phyloP scores from a whole-genome alignment of 2,888 invertebrate genomes.

The Yponomeuta evonymella region DNA sequence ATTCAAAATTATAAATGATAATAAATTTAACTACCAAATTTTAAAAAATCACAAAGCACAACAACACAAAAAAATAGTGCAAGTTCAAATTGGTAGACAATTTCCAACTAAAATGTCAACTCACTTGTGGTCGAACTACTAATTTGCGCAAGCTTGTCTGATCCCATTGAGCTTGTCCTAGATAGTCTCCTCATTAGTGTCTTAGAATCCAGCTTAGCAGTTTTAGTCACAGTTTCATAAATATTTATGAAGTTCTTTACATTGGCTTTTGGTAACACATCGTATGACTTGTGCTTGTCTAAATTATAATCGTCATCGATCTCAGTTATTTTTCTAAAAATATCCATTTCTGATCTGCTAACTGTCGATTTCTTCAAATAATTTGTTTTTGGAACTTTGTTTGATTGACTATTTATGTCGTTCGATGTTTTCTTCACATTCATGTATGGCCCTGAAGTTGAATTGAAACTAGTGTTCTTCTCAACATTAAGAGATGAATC shows the following conservation, averaged over 20 bases:
- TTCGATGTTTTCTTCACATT: slow-evolving; percentile 30
- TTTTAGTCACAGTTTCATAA: slow-evolving; percentile 59
- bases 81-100: slow-evolving; percentile 20
- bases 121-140: slow-evolving; percentile 54
- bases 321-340: slow-evolving; percentile 53
- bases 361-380: slow-evolving; percentile 47
- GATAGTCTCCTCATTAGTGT: slow-evolving; percentile 31
- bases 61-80: not conserved
- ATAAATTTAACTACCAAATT: no score
- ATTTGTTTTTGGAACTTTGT: slow-evolving; percentile 42
- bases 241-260: slow-evolving; percentile 63
- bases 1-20: no score
- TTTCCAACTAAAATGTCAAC: slow-evolving; percentile 27
- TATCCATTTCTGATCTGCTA: slow-evolving; percentile 71
- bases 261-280: slow-evolving; percentile 62
- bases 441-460: slow-evolving; percentile 21
- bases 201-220: slow-evolving; percentile 32
- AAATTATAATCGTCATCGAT: slow-evolving; percentile 39
- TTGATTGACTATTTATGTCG: slow-evolving; percentile 31
- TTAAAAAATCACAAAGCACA: no score
- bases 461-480: not conserved
- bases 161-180: slow-evolving; percentile 36
- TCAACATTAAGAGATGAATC: not conserved
- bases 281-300: slow-evolving; percentile 63
- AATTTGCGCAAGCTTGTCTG: slow-evolving; percentile 34